Percentiles rank a stretch among this genome's conserved stretches.
Evolutionary conservation across 2,113 vertebrate genomes (phyloP).

Genomic region (Platichthys flesus): DNA sequence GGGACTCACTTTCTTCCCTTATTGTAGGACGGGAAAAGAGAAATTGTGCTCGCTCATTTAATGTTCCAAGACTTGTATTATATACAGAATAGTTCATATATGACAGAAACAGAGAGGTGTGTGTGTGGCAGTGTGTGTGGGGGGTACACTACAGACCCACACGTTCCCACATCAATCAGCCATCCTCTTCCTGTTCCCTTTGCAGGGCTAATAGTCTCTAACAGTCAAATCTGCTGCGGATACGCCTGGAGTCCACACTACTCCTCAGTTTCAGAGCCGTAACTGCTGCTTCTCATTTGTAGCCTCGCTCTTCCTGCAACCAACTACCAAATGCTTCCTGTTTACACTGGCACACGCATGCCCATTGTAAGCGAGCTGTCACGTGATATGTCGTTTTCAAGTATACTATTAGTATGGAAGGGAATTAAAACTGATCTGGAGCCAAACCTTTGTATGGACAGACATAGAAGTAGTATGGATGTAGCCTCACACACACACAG

Average conservation of each 20-base stretch:
- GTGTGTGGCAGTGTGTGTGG: not conserved
- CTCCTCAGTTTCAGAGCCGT: not conserved
- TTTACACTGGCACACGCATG: slow-evolving; percentile 4
- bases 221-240: slow-evolving; percentile 15
- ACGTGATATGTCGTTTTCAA: no score
- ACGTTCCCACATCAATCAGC: slow-evolving; percentile 65
- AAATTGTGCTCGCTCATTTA: slow-evolving; percentile 32
- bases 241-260: not conserved
- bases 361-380: no score
- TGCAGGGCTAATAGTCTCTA: slow-evolving; percentile 50
- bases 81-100: slow-evolving; percentile 22
- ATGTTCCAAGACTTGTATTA: slow-evolving; percentile 46
- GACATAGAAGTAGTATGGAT: no score
- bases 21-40: slow-evolving; percentile 19
- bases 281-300: no score
- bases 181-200: slow-evolving; percentile 56
- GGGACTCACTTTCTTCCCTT: slow-evolving; percentile 31
- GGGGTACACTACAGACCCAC: slow-evolving; percentile 29
- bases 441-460: no score
- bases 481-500: not conserved
- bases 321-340: not conserved
- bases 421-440: no score
- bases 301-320: no score
- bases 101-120: slow-evolving; percentile 30
- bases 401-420: no score